Base-by-base conservation (phyloP, 2,797 vertebrate species). In the Fistularia commersonii region DNA sequence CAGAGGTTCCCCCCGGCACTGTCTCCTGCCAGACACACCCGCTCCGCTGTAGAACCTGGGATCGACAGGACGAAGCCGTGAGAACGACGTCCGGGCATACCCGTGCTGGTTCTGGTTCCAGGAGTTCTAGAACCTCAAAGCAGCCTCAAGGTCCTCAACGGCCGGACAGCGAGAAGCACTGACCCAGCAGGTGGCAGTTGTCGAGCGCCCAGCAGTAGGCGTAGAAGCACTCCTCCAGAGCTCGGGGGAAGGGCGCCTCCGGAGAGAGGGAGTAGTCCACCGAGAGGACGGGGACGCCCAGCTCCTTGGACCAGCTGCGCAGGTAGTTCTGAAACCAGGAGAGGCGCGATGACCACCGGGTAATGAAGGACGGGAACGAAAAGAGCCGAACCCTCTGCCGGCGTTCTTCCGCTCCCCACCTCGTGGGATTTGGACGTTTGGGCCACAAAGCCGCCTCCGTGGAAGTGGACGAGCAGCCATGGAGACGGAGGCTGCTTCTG, bases 1-100 rank as follows among this genome's bases (percentile, higher is more conserved):
- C 90, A 90, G 46, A 92, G 85, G 73, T 92, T 92, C 8, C 91
- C 91, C 6, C 91, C 91, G 0, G 91, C 91, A 32, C 91, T 92
- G 85, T 92, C 91, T 0, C 91, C 91, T 0, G 85, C 90, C 75
- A 92, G 70, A 63, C 90, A 92, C 1, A 92, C 81, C 0, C 87
- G 82, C 46, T 91, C 83, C 1, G 84, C 90, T 0, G 89, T 91
- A 15, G 89, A 90, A 38, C 91, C 90, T 92, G 63, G 10, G 14
- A 39, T 3, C 66, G 37, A 61, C 9, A 48, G 0, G 67, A 11
- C 31, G 1, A 32, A 11, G 5, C 5, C 23, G 23, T 23, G 23
- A 8, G 23, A 23, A 23, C 23, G 23, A 2, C 23, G 23, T 23
- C 23, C 23, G 4, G 23, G 23, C 23, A 4, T 2, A 23, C 2